These are phyloP conservation scores for Carcina quercana DNA, from an alignment of 2,888 invertebrate genomes.

Conservation along the genomic window DNA sequence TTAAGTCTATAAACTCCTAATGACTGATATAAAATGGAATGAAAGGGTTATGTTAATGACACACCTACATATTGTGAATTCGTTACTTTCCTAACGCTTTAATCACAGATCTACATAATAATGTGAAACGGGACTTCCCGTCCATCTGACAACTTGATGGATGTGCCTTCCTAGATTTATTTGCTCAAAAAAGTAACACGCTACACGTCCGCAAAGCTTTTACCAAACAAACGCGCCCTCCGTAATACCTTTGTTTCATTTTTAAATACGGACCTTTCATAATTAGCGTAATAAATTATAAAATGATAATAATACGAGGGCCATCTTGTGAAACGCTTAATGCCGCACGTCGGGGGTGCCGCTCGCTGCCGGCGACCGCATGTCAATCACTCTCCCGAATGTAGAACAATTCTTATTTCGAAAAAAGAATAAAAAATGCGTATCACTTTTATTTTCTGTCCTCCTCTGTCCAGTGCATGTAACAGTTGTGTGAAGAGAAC, in stretches of 20 bases:
- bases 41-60: conserved; percentile 47
- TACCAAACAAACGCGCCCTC: conserved; percentile 52
- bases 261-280: conserved; percentile 66
- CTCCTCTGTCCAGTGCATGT: conserved; percentile 28
- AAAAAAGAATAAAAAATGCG: conserved; percentile 61
- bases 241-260: conserved; percentile 67
- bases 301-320: conserved; percentile 70
- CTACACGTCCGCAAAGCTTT: conserved; percentile 61
- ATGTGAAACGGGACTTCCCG: conserved; percentile 61
- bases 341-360: conserved; percentile 60
- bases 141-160: conserved; percentile 70
- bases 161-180: conserved; percentile 69
- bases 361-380: conserved; percentile 57
- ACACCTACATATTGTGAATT: conserved; percentile 54
- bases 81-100: conserved; percentile 61
- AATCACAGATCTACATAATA: conserved; percentile 70
- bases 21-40: conserved; percentile 18
- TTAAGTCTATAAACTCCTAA: not conserved
- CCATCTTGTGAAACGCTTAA: conserved; percentile 67
- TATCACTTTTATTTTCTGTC: conserved; percentile 63
- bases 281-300: conserved; percentile 74
- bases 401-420: conserved; percentile 72
- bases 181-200: conserved; percentile 59
- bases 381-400: conserved; percentile 71
- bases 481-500: conserved; percentile 39